Evolutionary conservation across 2,113 vertebrate genomes (phyloP), one percentile per base, ranked within the genome.

Genomic region (Nannospalax galili): DNA sequence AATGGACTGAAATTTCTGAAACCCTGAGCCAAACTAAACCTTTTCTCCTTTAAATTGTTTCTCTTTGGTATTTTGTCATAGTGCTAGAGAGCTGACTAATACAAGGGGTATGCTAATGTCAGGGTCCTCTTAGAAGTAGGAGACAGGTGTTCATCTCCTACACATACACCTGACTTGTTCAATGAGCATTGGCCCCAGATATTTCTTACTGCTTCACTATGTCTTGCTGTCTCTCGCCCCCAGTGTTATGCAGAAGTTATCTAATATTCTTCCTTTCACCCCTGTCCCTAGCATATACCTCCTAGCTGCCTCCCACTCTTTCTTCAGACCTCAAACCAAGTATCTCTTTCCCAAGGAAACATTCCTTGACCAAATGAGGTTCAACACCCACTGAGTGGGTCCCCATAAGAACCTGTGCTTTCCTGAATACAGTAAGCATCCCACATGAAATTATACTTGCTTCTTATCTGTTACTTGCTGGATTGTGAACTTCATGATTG

Each of bases 91-190:
- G n/a, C 35, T 40, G 35, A 58, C 16, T 86, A 30, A 72, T 48
- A 72, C 35, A 10, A 37, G 2, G 15, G 12, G 5, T 5, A 1
- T 3, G 5, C 24, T 58, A 65, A 62, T 48, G 28, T 7, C 28
- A 2, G n/a, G 28, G 52, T 82, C 35, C 12, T 62, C 56, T 67
- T 56, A 26, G 82, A 60, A 78, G 32, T 37, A 32, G 62, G 17
- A 78, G 56, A 28, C 5, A 1, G 24, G 20, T 16, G 45, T 64
- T 48, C 24, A 24, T 32, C 15, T 42, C 37, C 58, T 30, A 11
- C 24, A 17, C n/a, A 12, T 0, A 5, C 28, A 32, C 19, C 32
- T 8, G 1, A 20, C 74, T 3, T 16, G 22, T 70, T 30, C 5
- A 1, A 3, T 48, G 65, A 24, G 1, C 40, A 4, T 1, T 11